Percentiles rank a stretch among this genome's conserved stretches.
Conservation (phyloP, 2,888 invertebrate species). For the Eupeodes luniger region DNA sequence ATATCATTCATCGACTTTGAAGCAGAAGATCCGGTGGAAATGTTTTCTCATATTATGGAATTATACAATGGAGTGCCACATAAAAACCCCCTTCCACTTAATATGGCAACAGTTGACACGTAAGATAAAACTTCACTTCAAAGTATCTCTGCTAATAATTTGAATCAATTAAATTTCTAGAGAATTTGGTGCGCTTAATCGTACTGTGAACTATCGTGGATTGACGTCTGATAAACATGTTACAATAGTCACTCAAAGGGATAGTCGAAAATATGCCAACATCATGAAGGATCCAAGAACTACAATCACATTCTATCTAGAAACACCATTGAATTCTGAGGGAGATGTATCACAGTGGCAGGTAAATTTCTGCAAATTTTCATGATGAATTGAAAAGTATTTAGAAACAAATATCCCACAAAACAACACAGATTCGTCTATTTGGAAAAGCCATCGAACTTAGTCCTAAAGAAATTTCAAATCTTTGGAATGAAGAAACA, state of each 20-base stretch:
- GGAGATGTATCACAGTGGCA: constrained; percentile 45
- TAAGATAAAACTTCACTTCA: constrained; percentile 47
- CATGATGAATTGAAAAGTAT: constrained; percentile 43
- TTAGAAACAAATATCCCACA: not conserved
- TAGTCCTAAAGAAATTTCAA: constrained; percentile 76
- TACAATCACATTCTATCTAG: constrained; percentile 78
- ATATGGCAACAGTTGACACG: constrained; percentile 81
- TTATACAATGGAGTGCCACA: constrained; percentile 11
- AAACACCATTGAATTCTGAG: not conserved
- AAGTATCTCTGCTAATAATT: not conserved
- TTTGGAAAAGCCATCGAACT: constrained; percentile 81
- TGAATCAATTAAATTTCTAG: constrained; percentile 57
- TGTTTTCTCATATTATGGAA: constrained; percentile 79
- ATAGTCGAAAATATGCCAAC: constrained; percentile 81
- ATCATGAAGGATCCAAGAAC: constrained; percentile 79
- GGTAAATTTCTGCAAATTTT: constrained; percentile 6
- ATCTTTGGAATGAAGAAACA: constrained; percentile 80
- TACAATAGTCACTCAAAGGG: constrained; percentile 81
- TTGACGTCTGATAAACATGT: constrained; percentile 78
- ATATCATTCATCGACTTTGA: constrained; percentile 78
- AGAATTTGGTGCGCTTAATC: constrained; percentile 81
- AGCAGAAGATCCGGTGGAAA: constrained; percentile 78
- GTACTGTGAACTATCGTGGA: constrained; percentile 81
- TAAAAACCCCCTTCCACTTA: constrained; percentile 77
- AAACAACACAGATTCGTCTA: constrained; percentile 77